Evolutionary conservation across 2,113 vertebrate genomes (phyloP).

Genomic region (Brachyhypopomus occidentalis): DNA sequence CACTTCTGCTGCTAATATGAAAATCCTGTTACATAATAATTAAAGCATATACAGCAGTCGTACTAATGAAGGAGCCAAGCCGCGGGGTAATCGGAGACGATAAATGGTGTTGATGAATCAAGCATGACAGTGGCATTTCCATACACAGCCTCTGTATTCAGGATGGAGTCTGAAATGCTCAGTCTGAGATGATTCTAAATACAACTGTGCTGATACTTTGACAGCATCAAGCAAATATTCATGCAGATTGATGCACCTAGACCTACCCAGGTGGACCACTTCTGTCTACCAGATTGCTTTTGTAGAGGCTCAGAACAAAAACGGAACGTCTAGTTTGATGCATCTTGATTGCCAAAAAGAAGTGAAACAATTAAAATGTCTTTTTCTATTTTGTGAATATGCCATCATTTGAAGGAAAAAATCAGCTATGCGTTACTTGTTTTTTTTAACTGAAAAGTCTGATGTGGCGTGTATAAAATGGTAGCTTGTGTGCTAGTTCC

Average conservation of each 20-base stretch:
- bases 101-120: constrained; percentile 70
- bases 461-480: constrained; percentile 16
- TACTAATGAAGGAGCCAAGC: constrained; percentile 39
- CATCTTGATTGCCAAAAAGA: not conserved
- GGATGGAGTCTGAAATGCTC: constrained; percentile 61
- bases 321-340: not conserved
- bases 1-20: constrained; percentile 5
- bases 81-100: constrained; percentile 49
- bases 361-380: constrained; percentile 41
- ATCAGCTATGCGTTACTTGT: not conserved
- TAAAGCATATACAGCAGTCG: constrained; percentile 43
- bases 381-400: constrained; percentile 37
- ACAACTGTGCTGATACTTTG: constrained; percentile 69
- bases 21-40: constrained; percentile 11
- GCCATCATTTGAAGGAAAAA: constrained; percentile 33
- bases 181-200: constrained; percentile 71
- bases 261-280: constrained; percentile 48
- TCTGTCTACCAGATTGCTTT: constrained; percentile 55
- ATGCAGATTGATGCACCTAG: constrained; percentile 72
- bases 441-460: constrained; percentile 29
- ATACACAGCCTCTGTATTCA: constrained; percentile 70
- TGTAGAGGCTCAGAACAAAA: constrained; percentile 51
- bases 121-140: constrained; percentile 63
- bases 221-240: constrained; percentile 72
- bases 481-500: constrained; percentile 21